A percentile compares a stretch with the other conserved stretches of the same genome.
Conservation (phyloP, 2,113 vertebrate species). For the Clupea harengus region DNA sequence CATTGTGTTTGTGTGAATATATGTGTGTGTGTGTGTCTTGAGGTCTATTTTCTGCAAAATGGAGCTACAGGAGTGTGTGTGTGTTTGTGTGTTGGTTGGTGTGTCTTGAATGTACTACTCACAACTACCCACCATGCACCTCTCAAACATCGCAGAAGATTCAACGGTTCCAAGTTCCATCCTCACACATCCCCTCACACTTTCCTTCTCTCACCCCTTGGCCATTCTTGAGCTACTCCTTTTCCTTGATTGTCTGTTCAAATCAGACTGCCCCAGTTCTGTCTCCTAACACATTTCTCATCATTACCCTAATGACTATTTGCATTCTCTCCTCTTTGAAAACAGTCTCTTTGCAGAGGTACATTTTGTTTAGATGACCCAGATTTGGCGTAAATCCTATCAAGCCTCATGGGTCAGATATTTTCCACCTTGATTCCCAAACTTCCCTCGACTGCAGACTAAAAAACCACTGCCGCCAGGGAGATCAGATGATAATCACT, state of each 20-base stretch:
- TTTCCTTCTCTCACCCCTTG: neutral
- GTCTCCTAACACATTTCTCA: neutral
- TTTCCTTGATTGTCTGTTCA: neutral
- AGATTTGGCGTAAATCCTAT: neutral
- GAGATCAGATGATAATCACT: neutral
- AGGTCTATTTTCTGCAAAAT: no score
- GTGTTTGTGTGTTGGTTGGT: neutral
- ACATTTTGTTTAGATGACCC: constrained; percentile 8
- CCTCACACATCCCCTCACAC: neutral
- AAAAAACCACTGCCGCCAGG: neutral
- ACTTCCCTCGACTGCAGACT: neutral
- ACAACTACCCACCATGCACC: neutral
- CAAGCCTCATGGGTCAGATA: neutral
- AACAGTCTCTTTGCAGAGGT: neutral
- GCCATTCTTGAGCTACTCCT: neutral
- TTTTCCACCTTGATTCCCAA: neutral
- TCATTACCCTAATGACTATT: constrained; percentile 9
- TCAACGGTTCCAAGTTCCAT: neutral
- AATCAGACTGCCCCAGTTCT: constrained; percentile 4
- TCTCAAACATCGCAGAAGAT: neutral
- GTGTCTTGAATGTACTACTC: neutral
- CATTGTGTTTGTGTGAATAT: neutral
- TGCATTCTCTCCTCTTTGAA: neutral
- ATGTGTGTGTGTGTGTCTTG: neutral
- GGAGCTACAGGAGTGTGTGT: neutral